A percentile compares a stretch with the other conserved stretches of the same genome.
Conservation (phyloP, 2,113 vertebrate species). For the Corynorhinus townsendii region DNA sequence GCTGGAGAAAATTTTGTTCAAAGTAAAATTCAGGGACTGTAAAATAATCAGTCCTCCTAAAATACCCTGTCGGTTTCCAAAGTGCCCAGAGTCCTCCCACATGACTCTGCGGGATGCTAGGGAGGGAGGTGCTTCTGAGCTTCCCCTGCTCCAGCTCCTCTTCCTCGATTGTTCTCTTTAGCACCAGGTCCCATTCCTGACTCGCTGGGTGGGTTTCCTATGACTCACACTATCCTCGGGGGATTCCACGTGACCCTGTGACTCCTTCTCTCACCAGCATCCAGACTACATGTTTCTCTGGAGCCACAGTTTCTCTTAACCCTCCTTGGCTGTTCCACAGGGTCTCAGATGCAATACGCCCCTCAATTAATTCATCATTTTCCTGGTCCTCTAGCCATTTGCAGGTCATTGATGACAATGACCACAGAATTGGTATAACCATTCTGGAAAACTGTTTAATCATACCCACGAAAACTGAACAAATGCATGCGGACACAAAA, state of each 20-base stretch:
- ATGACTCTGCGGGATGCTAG: not conserved
- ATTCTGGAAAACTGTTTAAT: not conserved
- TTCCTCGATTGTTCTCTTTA: not conserved
- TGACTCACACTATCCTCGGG: not conserved
- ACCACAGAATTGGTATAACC: not conserved
- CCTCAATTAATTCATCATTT: not conserved
- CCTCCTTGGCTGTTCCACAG: not conserved
- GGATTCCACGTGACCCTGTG: rapidly evolving
- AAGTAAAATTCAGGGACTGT: conserved; percentile 46
- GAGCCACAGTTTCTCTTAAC: not conserved
- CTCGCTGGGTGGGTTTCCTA: not conserved
- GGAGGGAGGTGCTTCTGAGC: not conserved
- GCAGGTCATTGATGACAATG: not conserved
- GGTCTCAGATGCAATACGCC: not conserved
- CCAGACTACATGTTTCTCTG: not conserved
- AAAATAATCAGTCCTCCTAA: conserved; percentile 12
- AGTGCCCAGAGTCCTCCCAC: not conserved
- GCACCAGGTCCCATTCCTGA: not conserved
- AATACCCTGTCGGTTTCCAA: not conserved
- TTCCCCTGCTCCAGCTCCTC: not conserved
- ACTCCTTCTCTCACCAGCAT: not conserved
- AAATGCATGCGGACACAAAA: not conserved
- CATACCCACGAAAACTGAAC: not conserved
- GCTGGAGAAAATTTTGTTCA: conserved; percentile 44
- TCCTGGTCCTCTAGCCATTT: not conserved